A percentile compares a stretch with the other conserved stretches of the same genome.
phyloP scores from a whole-genome alignment of 1,140 invertebrate genomes.

The Zaprionus camerounensis region DNA sequence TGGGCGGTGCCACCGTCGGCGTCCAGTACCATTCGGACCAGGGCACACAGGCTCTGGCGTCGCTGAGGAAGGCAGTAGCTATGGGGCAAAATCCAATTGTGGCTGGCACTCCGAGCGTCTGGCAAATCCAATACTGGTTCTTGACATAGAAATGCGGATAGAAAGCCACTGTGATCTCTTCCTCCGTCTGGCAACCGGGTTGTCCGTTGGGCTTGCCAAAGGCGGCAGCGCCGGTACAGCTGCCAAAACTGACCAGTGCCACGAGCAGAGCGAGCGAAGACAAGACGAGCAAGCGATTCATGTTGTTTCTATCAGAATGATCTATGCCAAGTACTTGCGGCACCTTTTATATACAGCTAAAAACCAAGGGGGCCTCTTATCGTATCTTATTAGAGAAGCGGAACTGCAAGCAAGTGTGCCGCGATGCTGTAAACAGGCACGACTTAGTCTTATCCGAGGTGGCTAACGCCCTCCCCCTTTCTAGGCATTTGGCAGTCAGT shows the following conservation, averaged over 20 bases:
- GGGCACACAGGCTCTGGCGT: conserved; percentile 52
- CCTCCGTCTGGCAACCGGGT: conserved; percentile 67
- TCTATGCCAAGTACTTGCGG: conserved; percentile 48
- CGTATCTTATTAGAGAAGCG: conserved; percentile 62
- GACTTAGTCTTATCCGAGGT: neutral
- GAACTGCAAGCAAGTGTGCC: conserved; percentile 38
- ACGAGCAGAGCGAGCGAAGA: conserved; percentile 41
- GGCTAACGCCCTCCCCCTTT: no score
- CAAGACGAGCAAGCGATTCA: conserved; percentile 37
- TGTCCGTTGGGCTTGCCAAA: conserved; percentile 59
- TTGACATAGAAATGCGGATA: conserved; percentile 64
- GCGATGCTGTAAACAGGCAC: conserved; percentile 57
- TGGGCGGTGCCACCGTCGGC: conserved; percentile 62
- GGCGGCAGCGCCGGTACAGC: conserved; percentile 22
- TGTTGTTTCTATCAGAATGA: conserved; percentile 54
- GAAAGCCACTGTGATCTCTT: conserved; percentile 41
- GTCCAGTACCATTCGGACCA: conserved; percentile 59
- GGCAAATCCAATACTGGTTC: conserved; percentile 62
- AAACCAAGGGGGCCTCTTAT: conserved; percentile 12
- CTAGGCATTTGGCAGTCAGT: conserved; percentile 53
- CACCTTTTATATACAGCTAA: conserved; percentile 53
- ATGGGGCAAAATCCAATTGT: conserved; percentile 32
- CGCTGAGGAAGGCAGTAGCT: conserved; percentile 39
- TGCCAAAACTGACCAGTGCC: conserved; percentile 5
- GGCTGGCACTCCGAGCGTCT: conserved; percentile 40